Percentiles rank a stretch among this genome's conserved stretches.
Evolutionary conservation across 1,140 invertebrate genomes (phyloP).

Genomic region (Rhysida immarginata): DNA sequence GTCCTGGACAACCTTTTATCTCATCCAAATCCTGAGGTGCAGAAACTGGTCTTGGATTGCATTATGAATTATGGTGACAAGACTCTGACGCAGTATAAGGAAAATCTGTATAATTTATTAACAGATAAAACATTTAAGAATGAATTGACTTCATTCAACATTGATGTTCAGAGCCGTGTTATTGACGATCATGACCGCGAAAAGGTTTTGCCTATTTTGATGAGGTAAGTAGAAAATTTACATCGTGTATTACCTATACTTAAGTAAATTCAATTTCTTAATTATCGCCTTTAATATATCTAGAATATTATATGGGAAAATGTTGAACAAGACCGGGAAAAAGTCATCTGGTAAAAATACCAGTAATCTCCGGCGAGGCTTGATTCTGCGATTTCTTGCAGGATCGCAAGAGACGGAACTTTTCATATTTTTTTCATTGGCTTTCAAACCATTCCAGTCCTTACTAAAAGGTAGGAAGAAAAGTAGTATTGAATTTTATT

Average conservation of each 20-base stretch:
- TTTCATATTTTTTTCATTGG: not conserved
- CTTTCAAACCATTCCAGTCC: too few relatives aligned
- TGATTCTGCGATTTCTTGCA: conserved; percentile 68
- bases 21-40: conserved; percentile 57
- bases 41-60: conserved; percentile 70
- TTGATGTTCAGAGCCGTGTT: conserved; percentile 48
- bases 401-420: conserved; percentile 21
- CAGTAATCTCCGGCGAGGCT: conserved; percentile 46
- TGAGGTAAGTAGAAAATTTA: conserved; percentile 35
- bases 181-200: conserved; percentile 54
- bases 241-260: not conserved
- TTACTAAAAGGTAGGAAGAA: too few relatives aligned
- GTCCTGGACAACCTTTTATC: conserved; percentile 63
- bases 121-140: conserved; percentile 77
- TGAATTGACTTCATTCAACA: conserved; percentile 59
- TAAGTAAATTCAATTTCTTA: not conserved
- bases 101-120: conserved; percentile 55
- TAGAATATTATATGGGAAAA: conserved; percentile 71
- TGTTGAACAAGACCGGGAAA: conserved; percentile 54
- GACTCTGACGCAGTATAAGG: conserved; percentile 53
- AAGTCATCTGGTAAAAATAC: conserved; percentile 54
- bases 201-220: conserved; percentile 58
- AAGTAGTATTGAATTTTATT: too few relatives aligned
- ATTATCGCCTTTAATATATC: not conserved
- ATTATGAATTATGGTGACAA: conserved; percentile 67